Base-by-base conservation (phyloP, 2,888 invertebrate genomes). In the Crocallis elinguaria region DNA sequence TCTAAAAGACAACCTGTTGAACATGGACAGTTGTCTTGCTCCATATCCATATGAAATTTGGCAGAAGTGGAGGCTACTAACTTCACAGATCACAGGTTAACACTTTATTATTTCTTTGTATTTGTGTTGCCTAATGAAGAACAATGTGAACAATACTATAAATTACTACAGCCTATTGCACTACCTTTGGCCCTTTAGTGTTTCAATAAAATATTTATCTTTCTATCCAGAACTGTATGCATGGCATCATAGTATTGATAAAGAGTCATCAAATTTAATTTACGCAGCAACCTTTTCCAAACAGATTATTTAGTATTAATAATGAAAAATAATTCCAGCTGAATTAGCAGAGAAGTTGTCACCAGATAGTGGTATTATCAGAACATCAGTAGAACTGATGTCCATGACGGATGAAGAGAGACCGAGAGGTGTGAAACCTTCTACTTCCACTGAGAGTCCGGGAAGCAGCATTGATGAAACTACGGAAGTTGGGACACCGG, bases 41-140 rank as follows among this genome's bases (percentile, higher is more conserved):
- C 95, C 97, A 0, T 99, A 99, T 85, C 98, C 99, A 0, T 98
- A 95, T 84, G 96, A 98, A 59, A 94, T 95, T 64, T 96, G 95
- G 89, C 94, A 95, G 53, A 95, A 95, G 69, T 99, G 99, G 99
- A 94, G 95, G 60, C 92, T 94, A 23, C 91, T 97, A 38, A 94
- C 95, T 12, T 93, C 93, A 60, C 93, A 94, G 76, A 93, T 97
- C 25, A 92, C 94, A 69, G 93, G 94, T 92, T 86, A 73, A 21
- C 48, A 25, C 14, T 21, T n/a, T 16, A 29, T 21, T 36, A 21
- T 12, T 14, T 36, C n/a, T n/a, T n/a, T n/a, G n/a, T n/a, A n/a
- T n/a, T n/a, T n/a, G n/a, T n/a, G n/a, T n/a, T n/a, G n/a, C n/a
- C n/a, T n/a, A n/a, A n/a, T n/a, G n/a, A n/a, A n/a, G n/a, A n/a